Conservation (phyloP, 2,797 vertebrate genomes). For the Odontamblyopus rebecca region DNA sequence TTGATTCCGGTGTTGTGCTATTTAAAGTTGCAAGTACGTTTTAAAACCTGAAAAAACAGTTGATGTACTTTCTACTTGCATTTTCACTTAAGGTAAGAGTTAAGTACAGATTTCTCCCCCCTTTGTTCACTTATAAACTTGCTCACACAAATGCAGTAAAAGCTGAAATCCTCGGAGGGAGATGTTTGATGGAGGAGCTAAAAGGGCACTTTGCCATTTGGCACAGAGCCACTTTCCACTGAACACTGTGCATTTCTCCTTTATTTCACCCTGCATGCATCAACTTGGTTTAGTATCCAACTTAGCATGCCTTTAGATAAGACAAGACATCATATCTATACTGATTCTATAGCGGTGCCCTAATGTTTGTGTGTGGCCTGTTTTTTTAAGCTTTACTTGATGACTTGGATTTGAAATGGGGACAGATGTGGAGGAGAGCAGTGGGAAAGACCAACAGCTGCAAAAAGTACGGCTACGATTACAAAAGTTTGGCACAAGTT, state of each 20-base stretch:
- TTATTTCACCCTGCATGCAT: slow-evolving; percentile 48
- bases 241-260: slow-evolving; percentile 54
- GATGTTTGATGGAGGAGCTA: slow-evolving; percentile 62
- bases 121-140: slow-evolving; percentile 18
- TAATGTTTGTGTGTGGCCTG: slow-evolving; percentile 52
- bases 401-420: slow-evolving; percentile 35
- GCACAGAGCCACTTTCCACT: slow-evolving; percentile 71
- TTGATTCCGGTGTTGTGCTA: no score
- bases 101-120: neutral
- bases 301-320: slow-evolving; percentile 34
- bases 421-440: slow-evolving; percentile 62
- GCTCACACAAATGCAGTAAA: slow-evolving; percentile 22
- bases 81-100: neutral
- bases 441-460: slow-evolving; percentile 68
- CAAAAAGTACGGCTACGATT: slow-evolving; percentile 59
- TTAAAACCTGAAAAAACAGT: no score
- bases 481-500: slow-evolving; percentile 65
- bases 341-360: slow-evolving; percentile 19
- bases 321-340: slow-evolving; percentile 21
- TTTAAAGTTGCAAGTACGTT: no score
- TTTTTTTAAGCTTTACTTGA: slow-evolving; percentile 31
- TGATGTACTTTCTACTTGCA: neutral
- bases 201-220: slow-evolving; percentile 70
- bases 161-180: slow-evolving; percentile 36
- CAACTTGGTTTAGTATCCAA: slow-evolving; percentile 42